Base-by-base conservation (phyloP, 2,888 invertebrate species). In the Clusia tigrina region DNA sequence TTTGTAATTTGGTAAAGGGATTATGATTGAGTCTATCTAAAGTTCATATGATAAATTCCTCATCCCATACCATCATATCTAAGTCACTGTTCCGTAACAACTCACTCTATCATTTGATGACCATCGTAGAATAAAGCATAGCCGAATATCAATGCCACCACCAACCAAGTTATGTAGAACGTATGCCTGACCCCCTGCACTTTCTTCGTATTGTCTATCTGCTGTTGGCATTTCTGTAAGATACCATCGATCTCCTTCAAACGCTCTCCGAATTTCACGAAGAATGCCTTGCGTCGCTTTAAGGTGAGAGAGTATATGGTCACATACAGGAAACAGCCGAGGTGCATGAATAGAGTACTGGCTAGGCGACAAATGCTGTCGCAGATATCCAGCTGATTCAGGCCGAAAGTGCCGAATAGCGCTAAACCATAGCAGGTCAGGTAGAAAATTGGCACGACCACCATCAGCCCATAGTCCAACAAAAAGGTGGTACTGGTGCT, bases 281-380 rank as follows among this genome's bases (percentile, higher is more conserved):
- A 83, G 59, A 82, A 82, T 10, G 68, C 62, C 38, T 82, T 82
- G 5, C 82, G 78, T 0, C 81, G 77, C 38, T 73, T 67, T 1
- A 83, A 24, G n/a, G 78, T 77, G 38, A 81, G 20, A 5, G 73
- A 2, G 17, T 68, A 72, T 15, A 76, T 71, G 2, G 70, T 71
- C 10, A 78, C 23, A 52, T 82, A 82, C 2, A 83, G 74, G 42
- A 77, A 78, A 10, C 78, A 71, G 0, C 82, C 83, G 65, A 82
- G 37, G 51, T 80, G 72, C 65, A 78, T 74, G 18, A 81, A 77
- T 0, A 83, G 72, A n/a, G 68, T 67, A 62, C 73, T 77, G 58
- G 76, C 74, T 52, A 82, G 61, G 3, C 69, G 64, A 52, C 82
- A 82, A 17, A 82, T 79, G 6, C 75, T 76, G 38, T 74, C 74